Base-by-base conservation (phyloP, 2,888 invertebrate genomes). In the Polyommatus icarus region DNA sequence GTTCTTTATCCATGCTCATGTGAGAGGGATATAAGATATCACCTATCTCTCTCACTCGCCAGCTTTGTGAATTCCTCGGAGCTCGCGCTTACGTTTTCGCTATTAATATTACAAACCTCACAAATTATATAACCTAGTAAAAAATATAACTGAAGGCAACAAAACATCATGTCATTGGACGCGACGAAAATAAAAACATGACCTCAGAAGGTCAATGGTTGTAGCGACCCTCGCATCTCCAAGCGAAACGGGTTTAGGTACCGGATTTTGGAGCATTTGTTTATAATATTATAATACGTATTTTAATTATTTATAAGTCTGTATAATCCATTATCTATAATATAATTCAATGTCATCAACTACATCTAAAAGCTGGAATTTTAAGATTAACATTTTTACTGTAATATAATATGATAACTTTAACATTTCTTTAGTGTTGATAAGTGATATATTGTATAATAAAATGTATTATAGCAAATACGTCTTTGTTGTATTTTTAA, bases 181-280 rank as follows among this genome's bases (percentile, higher is more conserved):
- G 29, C 20, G 29, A 75, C 75, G 40, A 75, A 75, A 75, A 75
- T 75, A 54, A 76, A 71, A 76, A 46, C 61, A 46, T 46, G 75
- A 78, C 40, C 76, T 76, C 75, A 18, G 32, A 57, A 67, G 78
- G 77, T 78, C 78, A 78, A 71, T 76, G 78, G n/a, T 59, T 29
- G 76, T 5, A 29, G 54, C 61, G 67, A 78, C 78, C 78, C 75
- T 75, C 75, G 54, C 24, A 73, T 50, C 71, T 57, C 18, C 3
- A 24, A 73, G 7, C 46, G 2, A 54, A 75, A 75, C 75, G 46
- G 29, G 75, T 75, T 75, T 18, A 8, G 46, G 29, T 67, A 32
- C 29, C 67, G 67, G 67, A 67, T 29, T 29, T 67, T 32, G 29
- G 67, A 67, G 67, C 29, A 67, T 67, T 67, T 67, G 67, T 67